Evolutionary conservation across 23 tunicate species (phyloP).

Genomic region (Phallusia fumigata): DNA sequence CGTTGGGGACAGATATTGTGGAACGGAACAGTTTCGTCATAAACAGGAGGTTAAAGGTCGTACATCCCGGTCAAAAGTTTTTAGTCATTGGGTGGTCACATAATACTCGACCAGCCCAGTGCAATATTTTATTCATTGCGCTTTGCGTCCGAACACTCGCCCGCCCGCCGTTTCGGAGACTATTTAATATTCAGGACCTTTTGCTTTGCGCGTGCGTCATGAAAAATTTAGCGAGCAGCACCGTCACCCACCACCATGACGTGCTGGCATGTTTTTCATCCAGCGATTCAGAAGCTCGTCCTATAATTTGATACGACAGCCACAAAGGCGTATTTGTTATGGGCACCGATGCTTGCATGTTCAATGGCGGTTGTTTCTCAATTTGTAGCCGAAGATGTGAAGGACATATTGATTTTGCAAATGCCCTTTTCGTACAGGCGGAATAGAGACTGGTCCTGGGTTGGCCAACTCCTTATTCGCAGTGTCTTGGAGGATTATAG

Average conservation of each 20-base stretch:
- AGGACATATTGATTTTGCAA: no score
- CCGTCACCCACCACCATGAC: background rate
- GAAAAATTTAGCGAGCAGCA: background rate
- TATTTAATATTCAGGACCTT: constrained; percentile 9
- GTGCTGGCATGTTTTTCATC: background rate
- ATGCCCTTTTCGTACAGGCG: no score
- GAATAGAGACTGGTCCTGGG: background rate
- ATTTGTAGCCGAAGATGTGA: no score
- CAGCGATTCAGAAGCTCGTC: background rate
- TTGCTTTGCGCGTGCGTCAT: constrained; percentile 16
- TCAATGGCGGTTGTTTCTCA: no score
- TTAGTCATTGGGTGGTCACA: no score
- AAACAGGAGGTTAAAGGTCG: no score
- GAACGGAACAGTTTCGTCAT: no score
- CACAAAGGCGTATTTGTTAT: no score
- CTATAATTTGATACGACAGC: no score
- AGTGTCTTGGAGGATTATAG: background rate
- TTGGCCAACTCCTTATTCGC: background rate
- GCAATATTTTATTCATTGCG: background rate
- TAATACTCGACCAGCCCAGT: background rate
- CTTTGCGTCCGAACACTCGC: background rate
- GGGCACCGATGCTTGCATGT: no score
- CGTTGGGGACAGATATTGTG: no score
- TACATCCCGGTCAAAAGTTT: no score
- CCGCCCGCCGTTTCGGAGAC: background rate